Conservation (phyloP, 1,140 invertebrate species). For the Drosophila tani region DNA sequence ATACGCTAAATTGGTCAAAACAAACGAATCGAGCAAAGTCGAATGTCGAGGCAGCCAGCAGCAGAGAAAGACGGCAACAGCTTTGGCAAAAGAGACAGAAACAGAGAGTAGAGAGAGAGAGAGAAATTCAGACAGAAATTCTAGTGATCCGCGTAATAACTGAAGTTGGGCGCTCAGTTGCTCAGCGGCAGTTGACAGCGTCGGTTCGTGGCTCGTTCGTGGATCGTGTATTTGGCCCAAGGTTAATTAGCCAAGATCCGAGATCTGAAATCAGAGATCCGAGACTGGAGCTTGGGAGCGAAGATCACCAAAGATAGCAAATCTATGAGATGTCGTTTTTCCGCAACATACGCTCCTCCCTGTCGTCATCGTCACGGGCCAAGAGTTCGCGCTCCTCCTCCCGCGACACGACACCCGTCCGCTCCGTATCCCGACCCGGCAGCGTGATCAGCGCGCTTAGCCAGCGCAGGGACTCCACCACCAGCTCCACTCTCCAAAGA, state of each 20-base stretch:
- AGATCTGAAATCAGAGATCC: constrained; percentile 22
- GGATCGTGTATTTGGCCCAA: constrained; percentile 32
- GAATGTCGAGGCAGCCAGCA: constrained; percentile 25
- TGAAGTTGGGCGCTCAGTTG: constrained; percentile 72
- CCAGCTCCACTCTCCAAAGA: constrained; percentile 70
- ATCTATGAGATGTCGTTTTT: constrained; percentile 76
- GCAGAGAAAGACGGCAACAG: constrained; percentile 19
- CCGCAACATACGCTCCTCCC: constrained; percentile 77
- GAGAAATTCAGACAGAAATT: constrained; percentile 52
- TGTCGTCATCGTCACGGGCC: constrained; percentile 71
- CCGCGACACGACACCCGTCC: constrained; percentile 78
- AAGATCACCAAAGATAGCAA: constrained; percentile 25
- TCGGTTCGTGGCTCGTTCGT: constrained; percentile 36
- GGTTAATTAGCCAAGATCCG: constrained; percentile 38
- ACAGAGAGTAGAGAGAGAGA: constrained; percentile 10
- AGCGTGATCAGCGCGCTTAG: constrained; percentile 63
- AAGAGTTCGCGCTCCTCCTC: constrained; percentile 72
- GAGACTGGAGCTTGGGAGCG: constrained; percentile 24
- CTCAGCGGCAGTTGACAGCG: constrained; percentile 66
- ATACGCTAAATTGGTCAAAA: constrained; percentile 80
- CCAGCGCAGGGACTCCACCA: constrained; percentile 62
- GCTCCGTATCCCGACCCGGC: constrained; percentile 62
- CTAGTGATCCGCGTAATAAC: constrained; percentile 76
- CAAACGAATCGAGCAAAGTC: constrained; percentile 54
- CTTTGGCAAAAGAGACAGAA: constrained; percentile 18